Percentiles rank a stretch among this genome's conserved stretches.
Evolutionary conservation across 2,113 vertebrate genomes (phyloP).

Genomic region (Sylvia atricapilla): DNA sequence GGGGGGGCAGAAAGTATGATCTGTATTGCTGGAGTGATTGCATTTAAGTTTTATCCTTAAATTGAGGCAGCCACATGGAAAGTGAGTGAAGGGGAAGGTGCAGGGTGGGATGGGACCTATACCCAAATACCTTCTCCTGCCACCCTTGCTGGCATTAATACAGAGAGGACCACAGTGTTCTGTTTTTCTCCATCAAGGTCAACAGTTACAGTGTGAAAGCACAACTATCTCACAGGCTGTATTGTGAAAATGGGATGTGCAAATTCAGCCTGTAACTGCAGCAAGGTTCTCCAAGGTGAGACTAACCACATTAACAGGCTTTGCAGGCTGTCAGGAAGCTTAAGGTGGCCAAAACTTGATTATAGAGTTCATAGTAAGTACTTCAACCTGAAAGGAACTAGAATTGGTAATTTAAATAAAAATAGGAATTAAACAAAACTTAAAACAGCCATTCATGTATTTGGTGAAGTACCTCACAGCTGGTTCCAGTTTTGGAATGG

Average conservation of each 20-base stretch:
- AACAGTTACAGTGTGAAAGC: not conserved
- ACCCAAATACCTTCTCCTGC: not conserved
- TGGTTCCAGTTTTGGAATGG: not conserved
- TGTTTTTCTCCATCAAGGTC: not conserved
- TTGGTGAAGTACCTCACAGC: conserved; percentile 18
- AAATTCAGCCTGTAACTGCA: not conserved
- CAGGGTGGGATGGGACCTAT: not conserved
- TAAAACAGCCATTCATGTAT: not conserved
- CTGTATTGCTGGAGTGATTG: not conserved
- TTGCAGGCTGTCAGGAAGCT: not conserved
- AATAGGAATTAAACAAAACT: conserved; percentile 50
- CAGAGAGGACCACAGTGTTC: not conserved
- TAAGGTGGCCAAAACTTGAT: not conserved
- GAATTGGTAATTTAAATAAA: conserved; percentile 6
- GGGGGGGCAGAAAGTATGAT: not conserved
- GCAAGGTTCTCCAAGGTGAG: not conserved
- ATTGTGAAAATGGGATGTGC: not conserved
- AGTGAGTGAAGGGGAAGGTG: not conserved
- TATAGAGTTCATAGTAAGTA: not conserved
- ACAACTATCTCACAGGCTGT: not conserved
- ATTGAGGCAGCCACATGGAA: not conserved
- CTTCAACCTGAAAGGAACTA: not conserved
- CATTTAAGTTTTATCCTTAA: not conserved
- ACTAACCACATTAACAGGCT: not conserved
- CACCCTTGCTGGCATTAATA: not conserved